phyloP scores from a whole-genome alignment of 2,888 invertebrate species.

The Pogonocherus hispidulus region DNA sequence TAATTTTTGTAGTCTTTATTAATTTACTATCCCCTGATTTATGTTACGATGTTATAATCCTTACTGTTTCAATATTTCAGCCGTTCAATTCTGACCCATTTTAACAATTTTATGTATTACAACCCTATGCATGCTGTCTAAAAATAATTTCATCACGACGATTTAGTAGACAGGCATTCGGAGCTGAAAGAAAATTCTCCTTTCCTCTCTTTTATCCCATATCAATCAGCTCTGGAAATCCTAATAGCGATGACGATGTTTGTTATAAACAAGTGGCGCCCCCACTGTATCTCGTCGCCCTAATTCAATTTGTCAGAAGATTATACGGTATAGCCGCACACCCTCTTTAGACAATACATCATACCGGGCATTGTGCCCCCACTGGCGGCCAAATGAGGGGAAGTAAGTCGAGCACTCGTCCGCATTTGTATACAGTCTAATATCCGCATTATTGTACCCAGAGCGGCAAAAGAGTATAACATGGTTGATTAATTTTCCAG shows the following conservation, averaged over 20 bases:
- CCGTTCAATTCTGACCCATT: no score
- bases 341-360: constrained; percentile 68
- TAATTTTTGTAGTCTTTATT: no score
- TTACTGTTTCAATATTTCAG: no score
- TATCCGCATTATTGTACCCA: constrained; percentile 23
- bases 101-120: no score
- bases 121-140: no score
- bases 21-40: no score
- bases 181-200: constrained; percentile 3
- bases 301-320: constrained; percentile 71
- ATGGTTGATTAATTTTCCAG: constrained; percentile 10
- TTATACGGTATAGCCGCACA: constrained; percentile 69
- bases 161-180: background rate
- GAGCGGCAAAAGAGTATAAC: constrained; percentile 11
- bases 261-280: constrained; percentile 69
- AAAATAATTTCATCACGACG: no score
- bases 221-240: constrained; percentile 65
- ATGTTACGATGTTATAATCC: no score
- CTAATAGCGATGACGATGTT: constrained; percentile 67
- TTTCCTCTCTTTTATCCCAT: constrained; percentile 52
- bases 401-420: constrained; percentile 50
- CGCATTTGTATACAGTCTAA: constrained; percentile 31
- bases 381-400: constrained; percentile 56
- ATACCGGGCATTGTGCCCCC: constrained; percentile 63
- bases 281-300: constrained; percentile 65